Percentiles rank a stretch among this genome's conserved stretches.
Conservation (phyloP, 1,140 invertebrate genomes). For the Eurosta solidaginis region DNA sequence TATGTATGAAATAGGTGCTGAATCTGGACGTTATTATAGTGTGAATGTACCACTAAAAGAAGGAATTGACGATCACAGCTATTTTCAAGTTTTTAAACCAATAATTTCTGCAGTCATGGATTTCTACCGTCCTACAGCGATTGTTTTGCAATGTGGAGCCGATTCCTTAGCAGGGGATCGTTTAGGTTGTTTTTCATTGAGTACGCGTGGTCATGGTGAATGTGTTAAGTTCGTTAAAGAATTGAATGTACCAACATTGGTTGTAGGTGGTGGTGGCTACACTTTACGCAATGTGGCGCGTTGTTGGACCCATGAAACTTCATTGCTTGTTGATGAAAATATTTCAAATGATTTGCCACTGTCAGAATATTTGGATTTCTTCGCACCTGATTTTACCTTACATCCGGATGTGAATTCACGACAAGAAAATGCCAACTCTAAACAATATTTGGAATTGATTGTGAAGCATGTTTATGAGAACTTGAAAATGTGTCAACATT, state of each 20-base stretch:
- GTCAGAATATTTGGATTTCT: conserved; percentile 94
- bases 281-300: conserved; percentile 96
- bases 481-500: conserved; percentile 86
- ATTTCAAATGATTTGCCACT: conserved; percentile 92
- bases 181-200: conserved; percentile 67
- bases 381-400: conserved; percentile 92
- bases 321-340: conserved; percentile 85
- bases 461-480: conserved; percentile 85
- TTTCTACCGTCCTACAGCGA: conserved; percentile 94
- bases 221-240: conserved; percentile 97
- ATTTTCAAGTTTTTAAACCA: conserved; percentile 92
- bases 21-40: conserved; percentile 92
- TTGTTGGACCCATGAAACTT: conserved; percentile 99
- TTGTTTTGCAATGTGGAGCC: conserved; percentile 97
- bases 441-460: conserved; percentile 88
- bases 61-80: conserved; percentile 94
- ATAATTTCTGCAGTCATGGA: conserved; percentile 95
- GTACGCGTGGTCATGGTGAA: conserved; percentile 82
- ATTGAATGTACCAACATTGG: conserved; percentile 89
- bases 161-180: conserved; percentile 96
- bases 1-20: conserved; percentile 96
- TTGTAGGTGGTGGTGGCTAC: conserved; percentile 85
- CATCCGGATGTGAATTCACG: conserved; percentile 82
- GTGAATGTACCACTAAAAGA: conserved; percentile 97
- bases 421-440: conserved; percentile 90